Base-by-base conservation (phyloP, 2,113 vertebrate genomes). In the Pelmatolapia mariae region DNA sequence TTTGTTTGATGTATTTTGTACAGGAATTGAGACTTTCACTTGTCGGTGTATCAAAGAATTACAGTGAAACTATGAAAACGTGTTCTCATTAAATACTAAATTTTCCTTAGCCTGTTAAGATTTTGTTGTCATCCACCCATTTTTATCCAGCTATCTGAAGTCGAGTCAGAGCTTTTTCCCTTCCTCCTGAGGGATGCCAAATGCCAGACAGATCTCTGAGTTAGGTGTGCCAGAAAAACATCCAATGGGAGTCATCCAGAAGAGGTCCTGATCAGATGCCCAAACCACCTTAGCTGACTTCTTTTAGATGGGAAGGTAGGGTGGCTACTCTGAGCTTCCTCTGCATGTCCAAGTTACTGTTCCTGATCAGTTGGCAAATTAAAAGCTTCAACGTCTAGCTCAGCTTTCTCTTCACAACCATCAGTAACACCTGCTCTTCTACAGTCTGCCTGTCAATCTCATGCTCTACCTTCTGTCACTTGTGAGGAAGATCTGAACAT, bases 1-100 rank as follows among this genome's bases (percentile, higher is more conserved):
- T 78, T 10, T 57, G 47, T 89, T 87, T 82, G 85, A 83, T 83
- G 83, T 50, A 47, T 85, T 90, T 91, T 93, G 85, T 89, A 86
- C 78, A 19, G 9, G 40, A 31, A 43, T 16, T 13, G 11, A 13
- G 6, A 73, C 26, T 54, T 33, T 78, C 11, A 52, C 71, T 31
- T 76, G 24, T 82, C 16, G 16, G 24, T 83, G 38, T 83, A 73
- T 80, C 31, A 53, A 50, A 50, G 71, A 47, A 47, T 76, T 76
- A 18, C 68, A 73, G 36, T 91, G 83, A 9, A 84, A 83, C 18
- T 10, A 11, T 83, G 4, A 54, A 36, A 81, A 83, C 8, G 3
- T 82, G 12, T 86, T 19, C 18, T 78, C 33, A 50, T 78, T 73
- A 59, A 85, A 85, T 57, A 15, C 53, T 45, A 22, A 16, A 13